phyloP scores from a whole-genome alignment of 1,140 invertebrate species.

The Cotesia glomerata region DNA sequence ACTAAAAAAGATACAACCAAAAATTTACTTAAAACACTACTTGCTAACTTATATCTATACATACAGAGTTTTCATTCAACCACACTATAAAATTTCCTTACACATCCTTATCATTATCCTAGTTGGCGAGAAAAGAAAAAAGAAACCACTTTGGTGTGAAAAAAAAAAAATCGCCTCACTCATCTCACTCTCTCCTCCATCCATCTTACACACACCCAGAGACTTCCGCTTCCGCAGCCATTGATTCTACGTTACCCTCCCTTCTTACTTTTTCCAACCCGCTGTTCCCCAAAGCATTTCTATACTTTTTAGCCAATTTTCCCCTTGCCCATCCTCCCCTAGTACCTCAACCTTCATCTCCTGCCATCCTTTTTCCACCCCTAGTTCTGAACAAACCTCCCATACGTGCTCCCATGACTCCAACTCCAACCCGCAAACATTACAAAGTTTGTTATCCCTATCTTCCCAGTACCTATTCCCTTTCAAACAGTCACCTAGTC shows the following conservation, averaged over 20 bases:
- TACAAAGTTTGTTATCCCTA: slow-evolving; percentile 1
- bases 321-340: not conserved
- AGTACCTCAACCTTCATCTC: not conserved
- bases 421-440: not conserved
- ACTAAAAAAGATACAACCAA: no score
- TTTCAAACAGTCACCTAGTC: not conserved
- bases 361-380: not conserved
- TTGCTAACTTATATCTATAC: no score
- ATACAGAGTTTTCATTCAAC: no score
- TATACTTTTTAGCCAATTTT: not conserved
- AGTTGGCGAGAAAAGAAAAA: no score
- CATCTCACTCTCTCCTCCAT: no score
- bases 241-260: not conserved
- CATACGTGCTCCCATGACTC: slow-evolving; percentile 16
- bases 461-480: not conserved
- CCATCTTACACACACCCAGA: no score
- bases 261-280: not conserved
- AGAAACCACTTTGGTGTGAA: no score
- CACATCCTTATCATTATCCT: no score
- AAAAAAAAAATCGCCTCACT: no score
- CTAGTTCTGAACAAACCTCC: slow-evolving; percentile 1
- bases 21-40: no score
- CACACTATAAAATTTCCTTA: no score
- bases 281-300: not conserved
- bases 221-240: not conserved